phyloP scores from a whole-genome alignment of 1,140 invertebrate genomes.

The Helicoverpa zea region DNA sequence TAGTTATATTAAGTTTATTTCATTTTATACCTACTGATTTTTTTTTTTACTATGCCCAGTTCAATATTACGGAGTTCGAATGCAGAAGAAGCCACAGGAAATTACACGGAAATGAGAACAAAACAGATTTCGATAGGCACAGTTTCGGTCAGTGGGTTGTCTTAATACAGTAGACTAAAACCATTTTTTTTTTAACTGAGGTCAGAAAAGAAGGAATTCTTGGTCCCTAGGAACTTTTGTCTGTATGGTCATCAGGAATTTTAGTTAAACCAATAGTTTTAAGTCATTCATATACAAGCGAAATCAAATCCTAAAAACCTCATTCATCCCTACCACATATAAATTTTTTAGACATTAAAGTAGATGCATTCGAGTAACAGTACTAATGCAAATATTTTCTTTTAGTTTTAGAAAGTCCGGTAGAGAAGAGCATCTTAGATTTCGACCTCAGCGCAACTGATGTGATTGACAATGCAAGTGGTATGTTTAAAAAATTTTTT shows the following conservation, averaged over 20 bases:
- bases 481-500: conserved; percentile 62
- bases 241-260: too few relatives aligned
- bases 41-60: background rate
- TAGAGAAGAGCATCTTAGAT: background rate
- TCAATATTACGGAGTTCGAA: conserved; percentile 16
- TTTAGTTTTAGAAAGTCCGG: background rate
- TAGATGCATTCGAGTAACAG: too few relatives aligned
- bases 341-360: too few relatives aligned
- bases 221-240: too few relatives aligned
- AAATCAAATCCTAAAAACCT: too few relatives aligned
- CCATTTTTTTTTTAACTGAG: too few relatives aligned
- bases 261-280: too few relatives aligned
- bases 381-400: background rate
- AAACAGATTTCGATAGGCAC: background rate
- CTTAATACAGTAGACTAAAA: too few relatives aligned
- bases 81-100: conserved; percentile 7
- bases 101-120: background rate
- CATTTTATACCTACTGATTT: background rate
- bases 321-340: too few relatives aligned
- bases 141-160: too few relatives aligned
- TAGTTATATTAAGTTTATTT: background rate
- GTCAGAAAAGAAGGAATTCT: too few relatives aligned
- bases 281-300: too few relatives aligned
- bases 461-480: conserved; percentile 60
- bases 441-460: conserved; percentile 46